Base-by-base conservation (phyloP, 2,888 invertebrate species). In the Hyalella azteca region DNA sequence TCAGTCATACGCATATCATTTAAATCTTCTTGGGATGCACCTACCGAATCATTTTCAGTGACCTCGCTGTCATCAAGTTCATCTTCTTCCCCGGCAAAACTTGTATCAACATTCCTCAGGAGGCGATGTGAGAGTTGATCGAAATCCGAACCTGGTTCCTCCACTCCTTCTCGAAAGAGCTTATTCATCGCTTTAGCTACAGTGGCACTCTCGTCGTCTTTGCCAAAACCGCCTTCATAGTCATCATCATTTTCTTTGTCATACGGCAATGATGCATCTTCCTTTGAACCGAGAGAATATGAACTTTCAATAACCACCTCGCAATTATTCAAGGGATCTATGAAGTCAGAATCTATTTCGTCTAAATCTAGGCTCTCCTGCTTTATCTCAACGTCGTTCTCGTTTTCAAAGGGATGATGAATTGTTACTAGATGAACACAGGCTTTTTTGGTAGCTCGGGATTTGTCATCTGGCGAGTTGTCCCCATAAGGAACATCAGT, bases 261-360 rank as follows among this genome's bases (percentile, higher is more conserved):
- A 0, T 32, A 66, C 4, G 32, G 36, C 19, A 36, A 7, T 2
- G 66, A 66, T 1, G 66, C 39, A 66, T 66, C 66, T 1, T 66
- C 66, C 66, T 66, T 66, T 19, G 66, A 66, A 66, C 66, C 36
- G 4, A 66, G 13, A 36, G 66, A 66, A 66, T 66, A 66, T 19
- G 66, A 66, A 36, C 36, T 66, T 36, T 36, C 66, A 36, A 66
- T 66, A 36, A 66, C 66, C 11, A 66, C 66, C 13, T 66, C 36
- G 29, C 66, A 66, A n/a, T 66, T 66, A 1, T n/a, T 66, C 26
- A 66, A 66, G 19, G 66, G 36, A 0, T 36, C 66, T 36, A 19
- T 9, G 19, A 36, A 39, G 3, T 4, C 66, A 66, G 19, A 1
- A 29, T 2, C 5, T 1, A 15, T 9, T 36, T 66, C 66, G 13